These are phyloP conservation scores for Phenacoccus solenopsis DNA, from an alignment of 1,140 invertebrate species.

Conservation along the genomic window DNA sequence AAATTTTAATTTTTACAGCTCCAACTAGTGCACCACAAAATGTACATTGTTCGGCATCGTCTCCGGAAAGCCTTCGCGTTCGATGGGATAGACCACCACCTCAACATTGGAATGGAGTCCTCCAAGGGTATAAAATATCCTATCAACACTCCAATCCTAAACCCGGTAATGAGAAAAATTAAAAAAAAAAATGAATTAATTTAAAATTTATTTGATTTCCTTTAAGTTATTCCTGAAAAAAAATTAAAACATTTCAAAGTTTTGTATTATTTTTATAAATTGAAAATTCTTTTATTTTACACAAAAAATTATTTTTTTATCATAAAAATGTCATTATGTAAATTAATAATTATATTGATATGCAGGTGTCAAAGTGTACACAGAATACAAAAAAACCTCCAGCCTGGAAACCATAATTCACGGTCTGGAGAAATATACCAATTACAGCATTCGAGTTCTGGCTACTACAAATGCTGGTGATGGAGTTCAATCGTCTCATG, in stretches of 20 bases:
- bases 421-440: constrained; percentile 54
- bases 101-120: constrained; percentile 64
- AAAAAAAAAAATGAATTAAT: background rate
- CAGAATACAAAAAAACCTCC: constrained; percentile 42
- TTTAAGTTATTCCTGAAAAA: no score
- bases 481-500: constrained; percentile 53
- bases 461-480: constrained; percentile 70
- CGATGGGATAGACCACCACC: constrained; percentile 69
- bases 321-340: no score
- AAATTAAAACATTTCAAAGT: no score
- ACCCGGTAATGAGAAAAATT: background rate
- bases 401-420: constrained; percentile 56
- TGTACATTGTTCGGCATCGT: constrained; percentile 54
- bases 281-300: background rate
- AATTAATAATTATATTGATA: no score
- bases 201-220: no score
- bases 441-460: constrained; percentile 69
- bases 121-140: constrained; percentile 77
- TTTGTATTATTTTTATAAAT: no score
- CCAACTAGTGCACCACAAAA: constrained; percentile 61
- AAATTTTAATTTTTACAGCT: constrained; percentile 36
- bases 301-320: background rate
- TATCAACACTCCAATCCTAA: constrained; percentile 34
- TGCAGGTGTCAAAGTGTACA: background rate
- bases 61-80: constrained; percentile 67